Percentiles rank a stretch among this genome's conserved stretches.
Evolutionary conservation across 2,797 vertebrate species (phyloP).

Genomic region (Amblyraja radiata): DNA sequence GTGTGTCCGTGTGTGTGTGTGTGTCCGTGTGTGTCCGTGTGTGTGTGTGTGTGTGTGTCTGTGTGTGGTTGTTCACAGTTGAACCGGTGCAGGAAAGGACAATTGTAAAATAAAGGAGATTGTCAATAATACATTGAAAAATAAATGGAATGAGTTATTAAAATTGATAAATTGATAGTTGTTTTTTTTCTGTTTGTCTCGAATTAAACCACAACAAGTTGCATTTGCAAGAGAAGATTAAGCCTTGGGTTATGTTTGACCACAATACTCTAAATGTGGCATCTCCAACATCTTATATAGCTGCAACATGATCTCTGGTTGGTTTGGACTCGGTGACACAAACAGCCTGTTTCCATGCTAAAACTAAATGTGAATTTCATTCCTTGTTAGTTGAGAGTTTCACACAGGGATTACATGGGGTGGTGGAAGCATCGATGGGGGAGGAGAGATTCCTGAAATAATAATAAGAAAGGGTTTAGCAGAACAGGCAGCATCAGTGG

Average conservation of each 20-base stretch:
- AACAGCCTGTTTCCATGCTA: too few relatives aligned
- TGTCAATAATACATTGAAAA: background rate
- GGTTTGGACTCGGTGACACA: too few relatives aligned
- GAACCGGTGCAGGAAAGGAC: background rate
- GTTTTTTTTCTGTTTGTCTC: background rate
- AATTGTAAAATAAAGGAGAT: conserved; percentile 15
- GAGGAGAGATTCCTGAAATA: background rate
- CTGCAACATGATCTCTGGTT: too few relatives aligned
- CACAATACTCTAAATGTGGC: too few relatives aligned
- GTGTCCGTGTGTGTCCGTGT: too few relatives aligned
- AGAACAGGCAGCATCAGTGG: too few relatives aligned
- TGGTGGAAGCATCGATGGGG: background rate
- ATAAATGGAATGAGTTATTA: conserved; percentile 4
- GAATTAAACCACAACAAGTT: background rate
- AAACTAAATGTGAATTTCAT: too few relatives aligned
- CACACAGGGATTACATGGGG: background rate
- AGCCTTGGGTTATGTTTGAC: background rate
- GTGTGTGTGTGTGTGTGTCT: too few relatives aligned
- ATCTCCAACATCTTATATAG: too few relatives aligned
- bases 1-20: too few relatives aligned
- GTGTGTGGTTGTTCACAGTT: background rate
- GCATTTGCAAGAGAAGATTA: background rate
- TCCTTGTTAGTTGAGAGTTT: background rate
- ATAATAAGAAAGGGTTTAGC: too few relatives aligned
- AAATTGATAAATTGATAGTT: background rate